A percentile compares a stretch with the other conserved stretches of the same genome.
Conservation (phyloP, 1,140 invertebrate genomes). For the Solen grandis region DNA sequence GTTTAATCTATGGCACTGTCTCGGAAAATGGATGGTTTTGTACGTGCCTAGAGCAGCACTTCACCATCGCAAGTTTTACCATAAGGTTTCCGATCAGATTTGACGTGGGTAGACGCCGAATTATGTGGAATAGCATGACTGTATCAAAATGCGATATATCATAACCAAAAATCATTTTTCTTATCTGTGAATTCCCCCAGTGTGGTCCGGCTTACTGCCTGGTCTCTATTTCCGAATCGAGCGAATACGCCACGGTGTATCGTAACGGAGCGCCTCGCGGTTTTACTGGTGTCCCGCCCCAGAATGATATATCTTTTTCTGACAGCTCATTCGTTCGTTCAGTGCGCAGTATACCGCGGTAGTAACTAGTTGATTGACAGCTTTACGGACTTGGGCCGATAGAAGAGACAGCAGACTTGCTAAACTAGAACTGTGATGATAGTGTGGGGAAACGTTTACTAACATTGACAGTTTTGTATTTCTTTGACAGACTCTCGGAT, state of each 20-base stretch:
- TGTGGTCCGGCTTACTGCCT: constrained; percentile 44
- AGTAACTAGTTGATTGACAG: constrained; percentile 79
- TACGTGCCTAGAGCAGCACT: too few species aligned
- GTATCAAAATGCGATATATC: constrained; percentile 57
- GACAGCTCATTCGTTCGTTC: constrained; percentile 79
- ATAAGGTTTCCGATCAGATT: neutral
- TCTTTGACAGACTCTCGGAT: constrained; percentile 74
- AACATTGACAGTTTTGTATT: constrained; percentile 76
- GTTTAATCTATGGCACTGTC: neutral
- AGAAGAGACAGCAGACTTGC: constrained; percentile 76
- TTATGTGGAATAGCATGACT: neutral
- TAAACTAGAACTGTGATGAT: constrained; percentile 78
- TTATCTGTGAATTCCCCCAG: constrained; percentile 52
- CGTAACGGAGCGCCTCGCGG: constrained; percentile 27
- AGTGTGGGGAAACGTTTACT: constrained; percentile 70
- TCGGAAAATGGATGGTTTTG: neutral
- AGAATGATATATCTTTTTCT: constrained; percentile 59
- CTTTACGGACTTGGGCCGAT: constrained; percentile 75
- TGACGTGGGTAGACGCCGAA: neutral
- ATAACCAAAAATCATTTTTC: constrained; percentile 59
- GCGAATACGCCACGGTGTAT: neutral
- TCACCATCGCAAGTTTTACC: too few species aligned
- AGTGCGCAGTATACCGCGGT: constrained; percentile 64
- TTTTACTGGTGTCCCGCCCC: constrained; percentile 28
- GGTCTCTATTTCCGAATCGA: neutral